These are phyloP conservation scores for Aphaenogaster ashmeadi DNA, from an alignment of 1,140 invertebrate genomes.

Conservation along the genomic window DNA sequence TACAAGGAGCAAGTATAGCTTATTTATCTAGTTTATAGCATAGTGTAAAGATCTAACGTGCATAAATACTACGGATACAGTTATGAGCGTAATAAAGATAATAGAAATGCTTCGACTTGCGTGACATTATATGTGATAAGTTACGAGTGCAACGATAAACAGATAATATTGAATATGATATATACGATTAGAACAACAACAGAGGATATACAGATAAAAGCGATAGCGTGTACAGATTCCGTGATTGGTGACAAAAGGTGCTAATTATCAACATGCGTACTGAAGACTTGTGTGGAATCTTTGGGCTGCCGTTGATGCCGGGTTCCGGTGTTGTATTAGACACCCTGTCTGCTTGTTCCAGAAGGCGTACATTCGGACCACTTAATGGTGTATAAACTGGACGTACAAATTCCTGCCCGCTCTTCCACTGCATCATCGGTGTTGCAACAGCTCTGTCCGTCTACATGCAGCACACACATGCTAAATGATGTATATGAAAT, in stretches of 20 bases:
- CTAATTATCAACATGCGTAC: slow-evolving; percentile 86
- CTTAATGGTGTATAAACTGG: slow-evolving; percentile 82
- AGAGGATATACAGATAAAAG: slow-evolving; percentile 21
- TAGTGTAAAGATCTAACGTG: slow-evolving; percentile 10
- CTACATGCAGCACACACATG: slow-evolving; percentile 87
- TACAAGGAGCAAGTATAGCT: slow-evolving; percentile 8
- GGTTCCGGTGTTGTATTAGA: slow-evolving; percentile 83
- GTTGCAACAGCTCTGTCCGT: slow-evolving; percentile 82
- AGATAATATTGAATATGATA: slow-evolving; percentile 14
- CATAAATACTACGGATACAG: slow-evolving; percentile 10
- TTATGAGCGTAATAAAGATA: slow-evolving; percentile 12
- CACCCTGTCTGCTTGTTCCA: slow-evolving; percentile 84
- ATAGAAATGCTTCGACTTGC: slow-evolving; percentile 6
- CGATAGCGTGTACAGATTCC: slow-evolving; percentile 58
- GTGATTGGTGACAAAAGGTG: slow-evolving; percentile 43
- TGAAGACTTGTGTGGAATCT: slow-evolving; percentile 81
- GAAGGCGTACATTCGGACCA: slow-evolving; percentile 82
- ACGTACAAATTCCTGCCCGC: slow-evolving; percentile 84
- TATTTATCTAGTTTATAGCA: slow-evolving; percentile 26
- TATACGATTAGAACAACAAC: not conserved
- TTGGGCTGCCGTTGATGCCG: slow-evolving; percentile 80
- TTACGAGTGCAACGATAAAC: slow-evolving; percentile 18
- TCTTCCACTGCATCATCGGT: slow-evolving; percentile 83
- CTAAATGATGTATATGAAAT: slow-evolving; percentile 84
- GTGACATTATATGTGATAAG: not conserved